phyloP scores from a whole-genome alignment of 1,140 invertebrate genomes.

The Ceratoteleas bidentatus region DNA sequence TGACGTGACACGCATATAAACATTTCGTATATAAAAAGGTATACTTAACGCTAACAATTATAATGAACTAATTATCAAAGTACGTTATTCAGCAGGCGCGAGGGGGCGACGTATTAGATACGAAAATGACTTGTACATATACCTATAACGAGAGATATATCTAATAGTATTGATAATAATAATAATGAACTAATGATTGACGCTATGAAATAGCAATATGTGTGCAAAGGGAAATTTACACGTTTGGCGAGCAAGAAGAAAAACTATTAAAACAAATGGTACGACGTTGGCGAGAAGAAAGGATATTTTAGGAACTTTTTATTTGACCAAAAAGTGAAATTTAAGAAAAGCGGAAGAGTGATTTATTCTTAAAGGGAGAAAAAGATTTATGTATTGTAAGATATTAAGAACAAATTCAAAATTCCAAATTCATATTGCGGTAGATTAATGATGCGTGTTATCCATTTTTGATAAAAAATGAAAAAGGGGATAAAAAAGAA shows the following conservation, averaged over 20 bases:
- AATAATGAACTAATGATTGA: slow-evolving; percentile 73
- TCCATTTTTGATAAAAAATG: slow-evolving; percentile 76
- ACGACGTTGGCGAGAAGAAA: slow-evolving; percentile 46
- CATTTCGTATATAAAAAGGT: slow-evolving; percentile 69
- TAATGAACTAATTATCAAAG: slow-evolving; percentile 69
- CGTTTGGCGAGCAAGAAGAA: slow-evolving; percentile 72
- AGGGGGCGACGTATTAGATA: slow-evolving; percentile 70
- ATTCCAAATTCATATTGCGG: slow-evolving; percentile 79
- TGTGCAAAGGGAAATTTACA: slow-evolving; percentile 77
- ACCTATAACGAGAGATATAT: slow-evolving; percentile 71
- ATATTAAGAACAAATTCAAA: slow-evolving; percentile 75
- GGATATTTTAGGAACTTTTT: slow-evolving; percentile 75
- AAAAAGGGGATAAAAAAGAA: slow-evolving; percentile 65
- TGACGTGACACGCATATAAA: slow-evolving; percentile 64
- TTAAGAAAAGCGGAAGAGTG: slow-evolving; percentile 73
- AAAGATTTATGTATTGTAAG: slow-evolving; percentile 74
- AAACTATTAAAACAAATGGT: slow-evolving; percentile 42
- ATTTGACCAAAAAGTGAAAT: slow-evolving; percentile 69
- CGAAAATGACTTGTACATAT: slow-evolving; percentile 76
- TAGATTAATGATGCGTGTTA: slow-evolving; percentile 72
- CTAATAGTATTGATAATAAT: slow-evolving; percentile 72
- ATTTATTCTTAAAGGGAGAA: slow-evolving; percentile 75
- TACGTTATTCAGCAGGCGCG: slow-evolving; percentile 58
- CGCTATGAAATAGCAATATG: slow-evolving; percentile 79
- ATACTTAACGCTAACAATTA: slow-evolving; percentile 68